Conservation (phyloP, 1,140 invertebrate species). For the Rhagoletis pomonella region DNA sequence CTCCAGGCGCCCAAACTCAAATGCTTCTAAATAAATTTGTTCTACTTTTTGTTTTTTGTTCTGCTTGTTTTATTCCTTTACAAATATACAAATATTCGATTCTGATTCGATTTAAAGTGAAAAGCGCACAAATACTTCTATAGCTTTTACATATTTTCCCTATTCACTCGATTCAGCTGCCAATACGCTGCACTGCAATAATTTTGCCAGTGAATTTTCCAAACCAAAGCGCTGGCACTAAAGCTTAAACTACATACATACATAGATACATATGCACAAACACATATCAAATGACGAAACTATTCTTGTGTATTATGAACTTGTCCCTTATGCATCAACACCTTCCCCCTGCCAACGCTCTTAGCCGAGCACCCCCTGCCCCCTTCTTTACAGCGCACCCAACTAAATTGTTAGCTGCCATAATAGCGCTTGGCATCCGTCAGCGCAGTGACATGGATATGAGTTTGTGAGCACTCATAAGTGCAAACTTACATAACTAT, state of each 20-base stretch:
- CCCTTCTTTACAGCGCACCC: not conserved
- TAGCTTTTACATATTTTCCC: not conserved
- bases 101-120: not conserved
- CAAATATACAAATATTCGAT: too few species aligned
- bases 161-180: slow-evolving; percentile 14
- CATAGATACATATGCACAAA: not conserved
- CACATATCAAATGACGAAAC: not conserved
- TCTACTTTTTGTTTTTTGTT: not conserved
- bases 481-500: not conserved
- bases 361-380: not conserved
- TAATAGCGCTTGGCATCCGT: not conserved
- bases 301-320: not conserved
- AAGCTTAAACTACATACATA: too few species aligned
- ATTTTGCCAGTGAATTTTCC: not conserved
- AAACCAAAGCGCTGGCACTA: not conserved
- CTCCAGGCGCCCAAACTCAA: not conserved
- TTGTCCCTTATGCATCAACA: not conserved
- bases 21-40: not conserved
- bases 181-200: not conserved
- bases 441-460: slow-evolving; percentile 29
- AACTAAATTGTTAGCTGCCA: not conserved
- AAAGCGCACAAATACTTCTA: not conserved
- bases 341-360: not conserved
- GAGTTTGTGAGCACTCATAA: slow-evolving; percentile 4
- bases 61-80: slow-evolving; percentile 15